phyloP scores from a whole-genome alignment of 2,888 invertebrate species.

The Terebella lapidaria region DNA sequence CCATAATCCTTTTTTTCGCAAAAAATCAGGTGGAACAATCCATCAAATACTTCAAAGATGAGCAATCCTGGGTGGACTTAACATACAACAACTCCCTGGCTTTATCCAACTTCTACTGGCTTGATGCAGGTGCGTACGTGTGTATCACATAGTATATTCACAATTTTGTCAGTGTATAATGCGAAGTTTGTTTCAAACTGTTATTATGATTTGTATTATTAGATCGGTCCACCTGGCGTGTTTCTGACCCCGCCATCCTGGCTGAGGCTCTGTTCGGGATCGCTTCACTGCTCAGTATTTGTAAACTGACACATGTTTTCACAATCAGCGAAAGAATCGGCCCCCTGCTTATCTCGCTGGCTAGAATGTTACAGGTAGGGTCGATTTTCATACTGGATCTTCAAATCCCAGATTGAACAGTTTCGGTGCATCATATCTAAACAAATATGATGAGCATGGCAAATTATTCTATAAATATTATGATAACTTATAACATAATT shows the following conservation, averaged over 20 bases:
- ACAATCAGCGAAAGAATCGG: slow-evolving; percentile 39
- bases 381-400: slow-evolving; percentile 4
- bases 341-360: slow-evolving; percentile 39
- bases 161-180: too few relatives aligned
- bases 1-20: too few relatives aligned
- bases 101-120: slow-evolving; percentile 4
- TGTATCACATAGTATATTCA: too few relatives aligned
- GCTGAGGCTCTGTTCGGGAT: slow-evolving; percentile 38
- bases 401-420: too few relatives aligned
- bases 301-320: slow-evolving; percentile 33
- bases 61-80: too few relatives aligned
- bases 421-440: too few relatives aligned
- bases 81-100: too few relatives aligned
- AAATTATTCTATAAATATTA: not conserved
- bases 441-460: too few relatives aligned
- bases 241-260: slow-evolving; percentile 31
- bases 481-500: not conserved
- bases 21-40: too few relatives aligned
- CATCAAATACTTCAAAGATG: too few relatives aligned
- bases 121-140: slow-evolving; percentile 3
- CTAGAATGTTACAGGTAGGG: slow-evolving; percentile 34
- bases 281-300: slow-evolving; percentile 39
- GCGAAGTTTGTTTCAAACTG: not conserved
- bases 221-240: slow-evolving; percentile 40
- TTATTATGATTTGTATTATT: not conserved